phyloP scores from a whole-genome alignment of 1,140 invertebrate genomes.

The Cryptotermes secundus region DNA sequence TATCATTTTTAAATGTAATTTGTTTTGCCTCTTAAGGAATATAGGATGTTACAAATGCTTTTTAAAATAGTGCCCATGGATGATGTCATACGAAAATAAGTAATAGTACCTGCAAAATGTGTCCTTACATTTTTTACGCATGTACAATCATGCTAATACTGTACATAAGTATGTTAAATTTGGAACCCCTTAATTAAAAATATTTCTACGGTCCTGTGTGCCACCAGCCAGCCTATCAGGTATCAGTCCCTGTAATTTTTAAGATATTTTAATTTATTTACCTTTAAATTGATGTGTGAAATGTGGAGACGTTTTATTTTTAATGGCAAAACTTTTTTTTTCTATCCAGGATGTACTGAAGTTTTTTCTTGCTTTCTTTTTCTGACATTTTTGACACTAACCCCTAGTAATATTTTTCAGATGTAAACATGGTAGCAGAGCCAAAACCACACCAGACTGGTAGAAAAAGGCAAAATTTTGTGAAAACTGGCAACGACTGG shows the following conservation, averaged over 20 bases:
- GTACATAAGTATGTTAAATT: no score
- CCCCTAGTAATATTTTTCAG: constrained; percentile 51
- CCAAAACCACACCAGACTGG: constrained; percentile 81
- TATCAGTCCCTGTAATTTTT: not conserved
- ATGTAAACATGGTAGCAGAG: constrained; percentile 81
- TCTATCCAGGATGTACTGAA: not conserved
- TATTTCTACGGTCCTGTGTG: no score
- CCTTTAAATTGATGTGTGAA: not conserved
- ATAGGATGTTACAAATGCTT: no score
- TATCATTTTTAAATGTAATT: no score
- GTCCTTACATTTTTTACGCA: no score
- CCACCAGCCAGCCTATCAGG: no score
- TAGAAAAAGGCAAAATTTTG: constrained; percentile 73
- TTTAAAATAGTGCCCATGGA: no score
- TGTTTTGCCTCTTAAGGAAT: no score
- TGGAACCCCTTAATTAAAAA: no score
- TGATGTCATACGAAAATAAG: no score
- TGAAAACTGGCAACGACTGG: constrained; percentile 80
- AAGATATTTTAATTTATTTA: not conserved
- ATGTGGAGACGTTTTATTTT: not conserved
- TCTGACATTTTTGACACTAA: constrained; percentile 25
- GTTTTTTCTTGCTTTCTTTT: not conserved
- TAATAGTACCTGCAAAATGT: no score
- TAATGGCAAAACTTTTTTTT: not conserved
- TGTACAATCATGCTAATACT: no score